Base-by-base conservation (phyloP, 1,140 invertebrate genomes). In the Pseudomyrmex concolor region DNA sequence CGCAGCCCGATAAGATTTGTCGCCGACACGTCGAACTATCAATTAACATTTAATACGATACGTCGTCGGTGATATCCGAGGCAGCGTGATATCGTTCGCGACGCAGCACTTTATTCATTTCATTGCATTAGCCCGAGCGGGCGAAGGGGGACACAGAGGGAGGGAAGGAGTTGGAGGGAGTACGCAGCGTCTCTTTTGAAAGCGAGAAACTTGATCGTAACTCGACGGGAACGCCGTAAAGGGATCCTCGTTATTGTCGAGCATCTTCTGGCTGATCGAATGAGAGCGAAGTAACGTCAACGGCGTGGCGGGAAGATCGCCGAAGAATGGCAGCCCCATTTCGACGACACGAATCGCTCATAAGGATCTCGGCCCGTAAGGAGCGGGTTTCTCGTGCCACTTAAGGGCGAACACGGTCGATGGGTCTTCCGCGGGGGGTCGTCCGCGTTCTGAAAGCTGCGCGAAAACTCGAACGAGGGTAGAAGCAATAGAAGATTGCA, bases 241-340 rank as follows among this genome's bases (percentile, higher is more conserved):
- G 83, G 86, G 86, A 80, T 86, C 83, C 83, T 84, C 60, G 67
- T 59, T 82, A 82, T 82, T 74, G 78, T 83, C 71, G 71, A 66
- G 72, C 62, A 74, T 77, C 71, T 76, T 76, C 71, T 63, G 51
- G 60, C 63, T 54, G 73, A 87, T 87, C 82, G 57, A 87, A 87
- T 87, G 82, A 87, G 64, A 87, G 64, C 60, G 60, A 81, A 88
- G 86, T 88, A 74, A 78, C 57, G 72, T 87, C 84, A 84, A 12
- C 51, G 70, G 54, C 82, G 70, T 72, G 85, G 84, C 85, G 64
- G 77, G 48, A 83, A 60, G 78, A 84, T 84, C 68, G 59, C 17
- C 70, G 67, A 76, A 84, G 77, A 77, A 87, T 67, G 81, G 72
- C 76, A 59, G 68, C 34, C 74, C 73, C 82, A 82, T 81, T 84